These are phyloP conservation scores for Amazona guildingii DNA, from an alignment of 2,113 vertebrate species.

Conservation along the genomic window DNA sequence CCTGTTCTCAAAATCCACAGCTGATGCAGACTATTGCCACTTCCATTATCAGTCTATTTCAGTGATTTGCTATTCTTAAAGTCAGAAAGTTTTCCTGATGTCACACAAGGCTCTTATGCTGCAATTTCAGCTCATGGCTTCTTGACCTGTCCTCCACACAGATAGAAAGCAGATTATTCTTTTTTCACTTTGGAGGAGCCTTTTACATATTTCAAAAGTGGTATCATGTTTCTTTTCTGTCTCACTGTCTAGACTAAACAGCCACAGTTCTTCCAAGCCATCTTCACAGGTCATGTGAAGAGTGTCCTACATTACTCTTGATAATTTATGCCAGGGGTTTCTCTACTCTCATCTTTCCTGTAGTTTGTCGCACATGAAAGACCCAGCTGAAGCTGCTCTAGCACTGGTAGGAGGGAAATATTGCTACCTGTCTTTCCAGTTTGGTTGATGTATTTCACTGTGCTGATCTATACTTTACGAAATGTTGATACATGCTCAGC, in stretches of 20 bases:
- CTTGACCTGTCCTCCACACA: conserved; percentile 16
- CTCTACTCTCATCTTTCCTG: not conserved
- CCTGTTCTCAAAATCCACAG: not conserved
- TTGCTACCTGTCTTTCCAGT: not conserved
- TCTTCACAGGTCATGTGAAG: not conserved
- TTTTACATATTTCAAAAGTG: conserved; percentile 13
- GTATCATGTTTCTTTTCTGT: conserved; percentile 15
- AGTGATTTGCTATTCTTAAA: conserved; percentile 33
- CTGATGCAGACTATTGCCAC: not conserved
- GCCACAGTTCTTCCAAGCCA: not conserved
- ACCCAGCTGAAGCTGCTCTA: not conserved
- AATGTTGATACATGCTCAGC: not conserved
- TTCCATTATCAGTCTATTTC: not conserved
- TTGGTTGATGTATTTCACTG: not conserved
- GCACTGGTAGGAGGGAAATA: not conserved
- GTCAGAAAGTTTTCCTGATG: conserved; percentile 16
- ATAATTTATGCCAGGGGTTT: not conserved
- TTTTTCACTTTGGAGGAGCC: not conserved
- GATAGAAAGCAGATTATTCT: conserved; percentile 18
- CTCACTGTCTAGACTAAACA: conserved; percentile 26
- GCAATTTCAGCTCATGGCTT: not conserved
- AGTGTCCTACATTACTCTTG: not conserved
- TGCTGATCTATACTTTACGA: not conserved
- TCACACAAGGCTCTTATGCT: not conserved
- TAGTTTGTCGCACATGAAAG: not conserved